These are phyloP conservation scores for Saiga tatarica DNA, from an alignment of 2,113 vertebrate genomes.

Conservation along the genomic window DNA sequence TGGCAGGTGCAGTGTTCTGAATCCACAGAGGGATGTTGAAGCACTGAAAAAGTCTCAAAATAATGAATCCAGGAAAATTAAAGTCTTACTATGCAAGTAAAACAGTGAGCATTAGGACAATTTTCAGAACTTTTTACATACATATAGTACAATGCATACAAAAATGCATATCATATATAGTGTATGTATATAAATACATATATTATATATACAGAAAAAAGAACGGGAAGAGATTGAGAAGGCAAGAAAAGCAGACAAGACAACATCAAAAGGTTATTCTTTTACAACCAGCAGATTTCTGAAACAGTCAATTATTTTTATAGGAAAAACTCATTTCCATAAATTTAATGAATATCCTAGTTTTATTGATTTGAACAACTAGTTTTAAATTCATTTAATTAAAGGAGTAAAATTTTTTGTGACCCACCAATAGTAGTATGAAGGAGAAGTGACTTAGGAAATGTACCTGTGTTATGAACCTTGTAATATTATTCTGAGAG, in stretches of 20 bases:
- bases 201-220: slow-evolving; percentile 65
- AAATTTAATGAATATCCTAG: neutral
- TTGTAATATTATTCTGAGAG: neutral
- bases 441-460: neutral
- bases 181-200: slow-evolving; percentile 73
- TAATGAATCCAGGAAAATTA: slow-evolving; percentile 63
- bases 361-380: neutral
- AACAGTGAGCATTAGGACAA: slow-evolving; percentile 51
- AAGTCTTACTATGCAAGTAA: slow-evolving; percentile 63
- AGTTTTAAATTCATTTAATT: neutral
- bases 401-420: neutral
- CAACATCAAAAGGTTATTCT: slow-evolving; percentile 27
- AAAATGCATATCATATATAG: slow-evolving; percentile 69
- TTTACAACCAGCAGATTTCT: slow-evolving; percentile 18
- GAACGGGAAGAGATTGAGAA: slow-evolving; percentile 17
- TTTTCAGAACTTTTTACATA: neutral
- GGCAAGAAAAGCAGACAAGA: slow-evolving; percentile 52
- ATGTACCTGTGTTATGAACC: neutral
- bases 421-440: neutral
- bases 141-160: slow-evolving; percentile 35
- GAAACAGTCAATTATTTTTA: neutral
- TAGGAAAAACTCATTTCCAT: neutral
- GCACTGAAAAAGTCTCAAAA: slow-evolving; percentile 63
- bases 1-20: slow-evolving; percentile 60
- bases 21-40: slow-evolving; percentile 71